phyloP scores from a whole-genome alignment of 2,888 invertebrate genomes.

The Trisateles emortualis region DNA sequence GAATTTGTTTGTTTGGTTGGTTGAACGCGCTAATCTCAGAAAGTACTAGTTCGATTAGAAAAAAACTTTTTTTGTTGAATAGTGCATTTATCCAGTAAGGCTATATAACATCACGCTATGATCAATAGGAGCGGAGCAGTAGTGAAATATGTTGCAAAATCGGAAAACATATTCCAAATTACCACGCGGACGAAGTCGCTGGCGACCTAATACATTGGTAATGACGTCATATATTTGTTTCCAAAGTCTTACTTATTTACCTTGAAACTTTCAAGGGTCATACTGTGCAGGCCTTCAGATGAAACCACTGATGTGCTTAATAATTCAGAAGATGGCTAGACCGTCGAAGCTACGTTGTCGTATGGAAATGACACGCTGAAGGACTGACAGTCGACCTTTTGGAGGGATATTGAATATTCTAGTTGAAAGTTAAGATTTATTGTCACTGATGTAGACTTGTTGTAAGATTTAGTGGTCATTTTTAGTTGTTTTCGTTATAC shows the following conservation, averaged over 20 bases:
- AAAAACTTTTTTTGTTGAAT: too few species aligned
- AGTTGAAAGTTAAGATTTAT: neutral
- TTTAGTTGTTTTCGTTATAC: neutral
- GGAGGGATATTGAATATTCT: slow-evolving; percentile 1
- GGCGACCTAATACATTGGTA: too few species aligned
- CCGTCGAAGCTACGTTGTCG: neutral
- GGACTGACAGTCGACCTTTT: neutral
- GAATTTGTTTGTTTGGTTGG: too few species aligned
- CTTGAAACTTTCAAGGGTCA: neutral
- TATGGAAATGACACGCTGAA: slow-evolving; percentile 20
- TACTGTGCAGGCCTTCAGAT: neutral
- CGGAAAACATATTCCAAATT: too few species aligned
- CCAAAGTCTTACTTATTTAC: neutral
- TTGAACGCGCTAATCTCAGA: too few species aligned
- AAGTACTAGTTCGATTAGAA: too few species aligned
- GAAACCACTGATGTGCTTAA: neutral
- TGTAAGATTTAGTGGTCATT: neutral
- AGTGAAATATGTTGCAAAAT: too few species aligned
- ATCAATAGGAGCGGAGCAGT: too few species aligned
- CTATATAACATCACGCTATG: too few species aligned
- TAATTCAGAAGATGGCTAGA: neutral
- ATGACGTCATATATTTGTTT: neutral
- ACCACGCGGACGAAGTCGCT: too few species aligned
- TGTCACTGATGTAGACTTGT: neutral
- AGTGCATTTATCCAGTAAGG: too few species aligned